phyloP scores from a whole-genome alignment of 2,797 vertebrate species.

The Pseudomugil gertrudae region DNA sequence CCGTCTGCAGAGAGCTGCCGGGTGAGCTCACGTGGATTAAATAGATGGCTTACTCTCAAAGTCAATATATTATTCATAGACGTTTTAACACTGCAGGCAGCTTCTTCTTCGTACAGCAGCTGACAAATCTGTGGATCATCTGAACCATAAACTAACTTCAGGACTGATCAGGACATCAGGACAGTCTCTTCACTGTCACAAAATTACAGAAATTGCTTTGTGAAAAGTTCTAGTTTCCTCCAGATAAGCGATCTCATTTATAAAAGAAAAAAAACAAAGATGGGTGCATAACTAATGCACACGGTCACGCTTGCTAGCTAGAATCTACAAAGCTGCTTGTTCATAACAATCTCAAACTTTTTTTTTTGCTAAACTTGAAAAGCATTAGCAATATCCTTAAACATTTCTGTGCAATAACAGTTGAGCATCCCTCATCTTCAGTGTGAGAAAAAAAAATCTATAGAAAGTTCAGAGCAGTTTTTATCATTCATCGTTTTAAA shows the following conservation, averaged over 20 bases:
- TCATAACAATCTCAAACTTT: not conserved
- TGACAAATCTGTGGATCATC: slow-evolving; percentile 1
- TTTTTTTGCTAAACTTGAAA: not conserved
- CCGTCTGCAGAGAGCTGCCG: not conserved
- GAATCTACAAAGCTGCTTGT: not conserved
- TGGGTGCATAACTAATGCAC: not conserved
- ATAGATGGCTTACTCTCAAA: slow-evolving; percentile 13
- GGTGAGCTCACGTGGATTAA: slow-evolving; percentile 15
- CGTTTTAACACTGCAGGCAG: slow-evolving; percentile 14
- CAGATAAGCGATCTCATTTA: not conserved
- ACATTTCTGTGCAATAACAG: not conserved
- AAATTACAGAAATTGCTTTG: not conserved
- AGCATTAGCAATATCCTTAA: not conserved
- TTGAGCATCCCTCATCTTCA: not conserved
- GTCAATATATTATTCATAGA: slow-evolving; percentile 9
- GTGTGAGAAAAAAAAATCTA: no score
- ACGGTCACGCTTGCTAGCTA: not conserved
- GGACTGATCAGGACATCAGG: slow-evolving; percentile 24
- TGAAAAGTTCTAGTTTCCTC: not conserved
- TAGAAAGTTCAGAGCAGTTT: not conserved
- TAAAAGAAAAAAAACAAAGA: not conserved
- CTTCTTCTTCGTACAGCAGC: slow-evolving; percentile 16
- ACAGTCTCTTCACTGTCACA: slow-evolving; percentile 4
- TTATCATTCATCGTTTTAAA: not conserved
- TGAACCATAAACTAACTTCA: slow-evolving; percentile 5